Evolutionary conservation across 2,888 invertebrate genomes (phyloP).

Genomic region (Dolichomitus sp.): DNA sequence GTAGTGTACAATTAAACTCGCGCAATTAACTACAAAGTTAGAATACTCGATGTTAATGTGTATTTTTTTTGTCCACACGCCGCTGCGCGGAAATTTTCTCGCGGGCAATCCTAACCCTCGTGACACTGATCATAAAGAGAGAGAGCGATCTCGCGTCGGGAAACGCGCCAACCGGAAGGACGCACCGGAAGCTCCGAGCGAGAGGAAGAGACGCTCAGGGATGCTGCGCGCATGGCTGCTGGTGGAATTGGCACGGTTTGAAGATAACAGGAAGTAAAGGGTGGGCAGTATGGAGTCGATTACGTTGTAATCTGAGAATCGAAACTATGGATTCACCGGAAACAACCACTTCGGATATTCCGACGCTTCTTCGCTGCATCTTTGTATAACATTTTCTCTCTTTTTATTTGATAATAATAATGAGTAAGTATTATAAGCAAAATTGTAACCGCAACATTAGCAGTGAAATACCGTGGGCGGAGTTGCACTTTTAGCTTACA

Average conservation of each 20-base stretch:
- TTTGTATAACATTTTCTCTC: background rate
- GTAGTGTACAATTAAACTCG: background rate
- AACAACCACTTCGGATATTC: background rate
- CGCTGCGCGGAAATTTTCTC: background rate
- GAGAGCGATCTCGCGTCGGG: background rate
- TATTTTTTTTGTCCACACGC: constrained; percentile 3
- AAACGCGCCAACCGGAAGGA: constrained; percentile 37
- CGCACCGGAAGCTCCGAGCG: constrained; percentile 15
- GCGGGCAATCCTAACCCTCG: constrained; percentile 2
- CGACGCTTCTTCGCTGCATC: background rate
- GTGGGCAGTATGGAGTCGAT: background rate
- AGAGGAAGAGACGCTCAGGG: constrained; percentile 17
- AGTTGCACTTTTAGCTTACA: background rate
- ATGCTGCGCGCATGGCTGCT: background rate
- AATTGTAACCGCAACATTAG: background rate
- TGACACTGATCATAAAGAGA: background rate
- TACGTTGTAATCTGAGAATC: background rate
- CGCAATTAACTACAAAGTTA: background rate
- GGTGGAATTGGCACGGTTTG: background rate
- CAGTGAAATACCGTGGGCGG: background rate
- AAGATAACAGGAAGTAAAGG: background rate
- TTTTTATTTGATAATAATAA: background rate
- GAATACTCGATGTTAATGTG: background rate
- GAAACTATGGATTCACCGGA: background rate
- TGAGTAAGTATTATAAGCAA: constrained; percentile 9